Evolutionary conservation across 2,797 vertebrate genomes (phyloP), one percentile per base, ranked within the genome.

Genomic region (Gambelia wislizenii): DNA sequence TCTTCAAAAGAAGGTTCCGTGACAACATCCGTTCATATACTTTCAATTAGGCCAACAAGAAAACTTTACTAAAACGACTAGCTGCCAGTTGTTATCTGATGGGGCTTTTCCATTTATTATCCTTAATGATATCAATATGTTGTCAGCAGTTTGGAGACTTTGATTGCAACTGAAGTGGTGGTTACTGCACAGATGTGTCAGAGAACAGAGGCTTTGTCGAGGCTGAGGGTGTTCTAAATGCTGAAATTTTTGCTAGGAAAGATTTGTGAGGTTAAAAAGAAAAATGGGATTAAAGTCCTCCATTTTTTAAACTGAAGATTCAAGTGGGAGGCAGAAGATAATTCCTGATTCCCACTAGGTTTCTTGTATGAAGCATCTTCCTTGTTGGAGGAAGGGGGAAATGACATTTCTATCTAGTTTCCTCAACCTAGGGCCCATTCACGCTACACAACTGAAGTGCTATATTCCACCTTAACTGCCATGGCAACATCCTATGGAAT

Each of bases 1-100:
- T 69, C 87, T 84, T 89, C 81, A 84, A 89, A 88, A 83, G 79
- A 61, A 89, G 59, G 74, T 89, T 84, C 13, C 30, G 87, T 78
- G 81, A 89, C 74, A 89, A 89, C 72, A 84, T 77, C 74, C 74
- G 30, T 86, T 89, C 36, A 54, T 89, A 20, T 81, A 78, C 54
- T 39, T 33, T 91, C 69, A 91, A 89, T 85, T 84, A 85, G 9
- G 72, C 74, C 47, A 79, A 79, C 4, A 89, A 90, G 67, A 86
- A 87, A 83, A 56, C 74, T 5, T 87, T 1, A 33, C 87, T 85
- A 12, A 84, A 87, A 52, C 7, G 47, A 47, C 87, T 1, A 56
- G 36, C 47, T 83, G 42, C 64, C 33, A n/a, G 49, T 89, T 85
- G 2, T 70, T 54, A 27, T 54, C 86, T 69, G 22, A 16, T 91